These are phyloP conservation scores for Megaceryle alcyon DNA, from an alignment of 2,797 vertebrate genomes.

Conservation along the genomic window DNA sequence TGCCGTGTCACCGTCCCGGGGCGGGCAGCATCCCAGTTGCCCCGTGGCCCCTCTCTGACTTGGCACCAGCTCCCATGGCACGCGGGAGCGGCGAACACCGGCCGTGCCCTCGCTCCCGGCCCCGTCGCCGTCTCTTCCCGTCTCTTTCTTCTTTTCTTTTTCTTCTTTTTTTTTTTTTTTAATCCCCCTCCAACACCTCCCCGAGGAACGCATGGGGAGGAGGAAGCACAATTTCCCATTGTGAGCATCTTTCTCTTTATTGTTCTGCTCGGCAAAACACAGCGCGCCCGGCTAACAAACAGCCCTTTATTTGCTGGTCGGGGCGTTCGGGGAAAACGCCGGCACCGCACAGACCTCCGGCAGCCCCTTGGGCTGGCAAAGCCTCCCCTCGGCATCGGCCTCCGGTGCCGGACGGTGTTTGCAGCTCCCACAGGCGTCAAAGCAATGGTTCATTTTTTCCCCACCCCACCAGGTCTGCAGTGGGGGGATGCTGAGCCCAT, in stretches of 20 bases:
- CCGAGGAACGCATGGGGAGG: slow-evolving; percentile 38
- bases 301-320: slow-evolving; percentile 62
- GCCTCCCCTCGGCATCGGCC: background rate
- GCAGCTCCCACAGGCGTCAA: background rate
- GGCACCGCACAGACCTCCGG: background rate
- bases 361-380: background rate
- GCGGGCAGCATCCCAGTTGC: rapidly evolving
- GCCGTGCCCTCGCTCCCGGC: background rate
- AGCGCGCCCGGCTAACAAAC: slow-evolving; percentile 44
- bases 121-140: background rate
- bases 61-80: background rate
- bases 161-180: background rate
- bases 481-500: background rate
- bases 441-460: background rate
- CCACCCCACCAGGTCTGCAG: rapidly evolving
- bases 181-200: background rate
- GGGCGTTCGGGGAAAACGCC: slow-evolving; percentile 59
- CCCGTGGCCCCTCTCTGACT: rapidly evolving
- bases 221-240: slow-evolving; percentile 82
- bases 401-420: rapidly evolving
- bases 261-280: slow-evolving; percentile 78
- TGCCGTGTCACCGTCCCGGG: background rate
- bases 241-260: slow-evolving; percentile 75
- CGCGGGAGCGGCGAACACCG: rapidly evolving
- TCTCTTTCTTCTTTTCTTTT: slow-evolving; percentile 8